phyloP scores from a whole-genome alignment of 2,113 vertebrate genomes.

The Condylura cristata region DNA sequence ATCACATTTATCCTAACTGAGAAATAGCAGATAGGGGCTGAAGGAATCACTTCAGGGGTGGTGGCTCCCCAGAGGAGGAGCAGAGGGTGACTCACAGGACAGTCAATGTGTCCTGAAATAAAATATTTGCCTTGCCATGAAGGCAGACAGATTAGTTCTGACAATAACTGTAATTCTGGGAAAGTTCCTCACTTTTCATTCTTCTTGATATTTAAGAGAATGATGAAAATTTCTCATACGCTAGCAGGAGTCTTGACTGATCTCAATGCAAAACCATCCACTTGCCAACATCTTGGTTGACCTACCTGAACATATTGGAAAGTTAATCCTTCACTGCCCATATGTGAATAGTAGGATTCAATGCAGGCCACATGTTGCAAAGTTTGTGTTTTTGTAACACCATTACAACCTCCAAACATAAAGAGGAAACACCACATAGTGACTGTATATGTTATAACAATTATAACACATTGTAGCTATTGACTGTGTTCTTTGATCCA shows the following conservation, averaged over 20 bases:
- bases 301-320: background rate
- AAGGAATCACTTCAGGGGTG: background rate
- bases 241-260: background rate
- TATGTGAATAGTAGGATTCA: slow-evolving; percentile 70
- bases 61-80: too few species aligned
- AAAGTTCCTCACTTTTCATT: background rate
- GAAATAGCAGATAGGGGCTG: too few species aligned
- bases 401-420: slow-evolving; percentile 72
- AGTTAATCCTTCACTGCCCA: slow-evolving; percentile 9
- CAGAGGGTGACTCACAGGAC: background rate
- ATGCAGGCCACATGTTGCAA: slow-evolving; percentile 56
- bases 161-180: background rate
- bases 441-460: slow-evolving; percentile 51
- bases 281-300: background rate
- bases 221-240: background rate
- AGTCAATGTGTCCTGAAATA: background rate
- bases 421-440: slow-evolving; percentile 37
- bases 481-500: slow-evolving; percentile 78
- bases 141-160: background rate
- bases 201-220: background rate
- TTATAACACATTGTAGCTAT: slow-evolving; percentile 19
- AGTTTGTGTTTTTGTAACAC: slow-evolving; percentile 56
- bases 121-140: background rate
- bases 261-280: background rate
- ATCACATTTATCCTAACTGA: background rate